Base-by-base conservation (phyloP, 2,888 invertebrate genomes). In the Drosophila yooni region DNA sequence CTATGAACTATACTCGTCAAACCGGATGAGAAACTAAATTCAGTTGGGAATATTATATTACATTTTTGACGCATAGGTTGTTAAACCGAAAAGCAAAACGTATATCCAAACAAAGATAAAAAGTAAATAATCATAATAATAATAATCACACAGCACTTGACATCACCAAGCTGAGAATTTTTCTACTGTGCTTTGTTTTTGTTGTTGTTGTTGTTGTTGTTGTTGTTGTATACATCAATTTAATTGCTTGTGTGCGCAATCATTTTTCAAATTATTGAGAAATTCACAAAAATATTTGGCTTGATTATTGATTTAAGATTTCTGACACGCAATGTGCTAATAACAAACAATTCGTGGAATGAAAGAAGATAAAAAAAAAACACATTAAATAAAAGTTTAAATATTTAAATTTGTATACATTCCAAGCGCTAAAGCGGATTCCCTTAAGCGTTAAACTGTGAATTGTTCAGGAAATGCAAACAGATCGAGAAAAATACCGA, bases 141-240 rank as follows among this genome's bases (percentile, higher is more conserved):
- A 64, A 62, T 60, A 64, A 57, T 43, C 40, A 21, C 51, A 60
- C 50, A 57, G 21, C 68, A 61, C 69, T 83, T 76, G 82, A 82
- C 82, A 83, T 82, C 83, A 82, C 81, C 83, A 58, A 27, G 58
- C 51, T 74, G 71, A 33, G 76, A 81, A 74, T 68, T 46, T 53
- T 57, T 46, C 8, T 8, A 31, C 3, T 58, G 34, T 36, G 27
- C 5, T 61, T 61, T 25, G 46, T 18, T 48, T 18, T n/a, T n/a
- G n/a, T n/a, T n/a, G 21, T 21, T 21, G 21, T 21, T 21, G 21
- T 21, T 21, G 21, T 21, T 21, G 21, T 21, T 21, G 21, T 57
- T 60, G 50, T 36, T 61, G 29, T 65, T 56, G 40, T 65, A 40
- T 70, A 40, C 51, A 60, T 51, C 43, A 36, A 46, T 71, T 72